Evolutionary conservation across 1,140 invertebrate genomes (phyloP), one percentile per base, ranked within the genome.

Genomic region (Rhagoletis zephyria): DNA sequence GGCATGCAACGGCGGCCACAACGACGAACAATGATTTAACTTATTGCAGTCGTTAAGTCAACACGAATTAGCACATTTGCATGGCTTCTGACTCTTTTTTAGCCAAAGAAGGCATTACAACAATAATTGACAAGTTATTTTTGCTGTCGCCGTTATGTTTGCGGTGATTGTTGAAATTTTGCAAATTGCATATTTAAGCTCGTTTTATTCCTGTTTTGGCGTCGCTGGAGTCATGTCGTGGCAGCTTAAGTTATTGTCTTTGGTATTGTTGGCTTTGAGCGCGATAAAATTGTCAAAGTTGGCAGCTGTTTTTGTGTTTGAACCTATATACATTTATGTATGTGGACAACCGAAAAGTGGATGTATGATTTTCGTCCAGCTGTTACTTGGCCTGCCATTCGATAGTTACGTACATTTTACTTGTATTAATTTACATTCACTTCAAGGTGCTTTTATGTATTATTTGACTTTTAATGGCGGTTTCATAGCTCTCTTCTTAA

Each of bases 51-150:
- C 56, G 85, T 85, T 85, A 85, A 85, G 60, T 63, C 85, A 85
- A 85, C 85, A 85, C 85, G 85, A 85, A 85, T 85, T 85, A 85
- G 85, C 85, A 85, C 85, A 85, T 85, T 85, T 85, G 85, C 85
- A 85, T 85, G 56, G 59, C 56, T 85, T 85, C 85, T 61, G 56
- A 61, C 74, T 81, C 16, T 42, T 81, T 81, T 77, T 81, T 56
- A 81, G 19, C 48, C 16, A 51, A 81, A 81, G 74, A 16, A n/a
- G 10, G 48, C 74, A 42, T 9, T 14, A 67, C 30, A 67, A 30
- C 30, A 4, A 67, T 19, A 19, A 67, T 67, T 67, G 64, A 67
- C 64, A 67, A 67, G 64, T 67, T 30, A 19, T 67, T 67, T 67
- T 40, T 67, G 61, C 42, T 74, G 70, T 74, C 70, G 70, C 70